Evolutionary conservation across 1,140 invertebrate species (phyloP), one percentile per base, ranked within the genome.

Genomic region (Drosophila nikananu): DNA sequence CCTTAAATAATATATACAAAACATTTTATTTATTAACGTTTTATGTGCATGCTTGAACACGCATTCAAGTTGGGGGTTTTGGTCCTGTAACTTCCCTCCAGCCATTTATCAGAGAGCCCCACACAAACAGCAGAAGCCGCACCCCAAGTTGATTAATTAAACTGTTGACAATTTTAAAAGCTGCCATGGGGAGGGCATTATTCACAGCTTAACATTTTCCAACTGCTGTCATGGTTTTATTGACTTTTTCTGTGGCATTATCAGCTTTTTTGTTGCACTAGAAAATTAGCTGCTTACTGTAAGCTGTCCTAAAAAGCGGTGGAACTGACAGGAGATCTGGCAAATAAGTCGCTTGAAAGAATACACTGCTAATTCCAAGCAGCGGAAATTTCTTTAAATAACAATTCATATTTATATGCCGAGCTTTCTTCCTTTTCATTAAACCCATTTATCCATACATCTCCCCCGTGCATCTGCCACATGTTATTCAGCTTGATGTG

Each of bases 151-250:
- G 86, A 89, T 89, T 89, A 89, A 89, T 90, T 89, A 90, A 89
- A 81, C 77, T 90, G 84, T 89, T 89, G 84, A 89, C 84, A 89
- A 84, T 84, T 89, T 90, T 84, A 90, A 90, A 79, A 89, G 86
- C 86, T 72, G 52, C 49, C 72, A 65, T 74, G 55, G 54, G 41
- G 75, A 32, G 37, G 60, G 52, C 86, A 90, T 87, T 87, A 87
- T 90, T 87, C 73, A 87, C 81, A 81, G 81, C 84, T 87, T 78
- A 89, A 75, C 77, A 79, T 79, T 66, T 75, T 54, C 65, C 42
- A 35, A 25, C 52, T 25, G 76, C 25, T 70, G 32, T 41, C 66
- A 63, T 64, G 74, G 68, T 80, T 86, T 80, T 80, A 77, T 87
- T 77, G 84, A 58, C 58, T 65, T 67, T 35, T 35, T 71, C n/a